phyloP scores from a whole-genome alignment of 2,113 vertebrate genomes.

The Hylia prasina region DNA sequence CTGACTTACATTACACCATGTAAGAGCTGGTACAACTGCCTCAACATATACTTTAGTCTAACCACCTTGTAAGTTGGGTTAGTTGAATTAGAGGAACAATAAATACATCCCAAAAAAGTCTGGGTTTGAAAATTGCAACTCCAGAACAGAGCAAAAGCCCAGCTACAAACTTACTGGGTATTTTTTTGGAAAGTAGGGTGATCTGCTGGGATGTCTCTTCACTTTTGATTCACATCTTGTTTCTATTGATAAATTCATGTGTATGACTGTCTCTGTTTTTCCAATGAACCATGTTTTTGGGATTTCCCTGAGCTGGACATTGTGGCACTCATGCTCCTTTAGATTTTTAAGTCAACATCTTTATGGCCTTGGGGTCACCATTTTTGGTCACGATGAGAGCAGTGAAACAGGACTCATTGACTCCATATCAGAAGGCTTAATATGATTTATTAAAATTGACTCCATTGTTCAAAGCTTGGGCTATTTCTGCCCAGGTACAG shows the following conservation, averaged over 20 bases:
- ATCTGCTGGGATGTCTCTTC: background rate
- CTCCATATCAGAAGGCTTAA: no score
- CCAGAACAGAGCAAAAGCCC: background rate
- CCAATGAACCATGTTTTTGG: rapidly evolving
- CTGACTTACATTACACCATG: background rate
- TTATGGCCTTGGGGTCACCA: no score
- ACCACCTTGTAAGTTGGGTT: background rate
- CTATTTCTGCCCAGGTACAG: no score
- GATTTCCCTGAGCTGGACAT: background rate
- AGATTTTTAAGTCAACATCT: background rate
- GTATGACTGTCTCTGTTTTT: background rate
- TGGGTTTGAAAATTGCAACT: background rate
- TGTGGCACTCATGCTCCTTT: background rate
- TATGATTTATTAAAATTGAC: no score
- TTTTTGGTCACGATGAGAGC: no score
- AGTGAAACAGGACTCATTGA: no score
- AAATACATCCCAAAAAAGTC: background rate
- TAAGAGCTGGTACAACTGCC: background rate
- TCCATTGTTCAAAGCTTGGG: no score
- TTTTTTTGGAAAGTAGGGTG: background rate
- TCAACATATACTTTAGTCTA: background rate
- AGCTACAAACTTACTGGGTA: background rate
- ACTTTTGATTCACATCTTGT: background rate
- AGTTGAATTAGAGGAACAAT: background rate
- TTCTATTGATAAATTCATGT: background rate